Evolutionary conservation across 2,113 vertebrate genomes (phyloP).

Genomic region (Galbula dea): DNA sequence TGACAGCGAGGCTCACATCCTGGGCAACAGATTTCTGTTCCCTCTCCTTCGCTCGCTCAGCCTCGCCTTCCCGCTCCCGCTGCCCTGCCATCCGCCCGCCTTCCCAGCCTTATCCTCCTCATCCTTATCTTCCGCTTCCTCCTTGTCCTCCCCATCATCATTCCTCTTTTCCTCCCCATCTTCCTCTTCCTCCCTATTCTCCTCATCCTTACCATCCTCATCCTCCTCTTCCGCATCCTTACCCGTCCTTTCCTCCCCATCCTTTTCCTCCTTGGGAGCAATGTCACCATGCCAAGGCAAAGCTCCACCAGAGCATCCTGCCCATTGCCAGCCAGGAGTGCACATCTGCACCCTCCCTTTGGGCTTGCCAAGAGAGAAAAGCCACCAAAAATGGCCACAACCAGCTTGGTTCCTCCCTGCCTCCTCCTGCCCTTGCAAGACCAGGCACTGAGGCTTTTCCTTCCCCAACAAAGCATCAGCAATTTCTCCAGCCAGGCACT

Average conservation of each 20-base stretch:
- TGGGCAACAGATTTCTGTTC: background rate
- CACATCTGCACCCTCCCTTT: background rate
- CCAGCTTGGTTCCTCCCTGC: background rate
- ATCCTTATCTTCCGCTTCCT: background rate
- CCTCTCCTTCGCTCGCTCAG: background rate
- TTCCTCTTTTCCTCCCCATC: background rate
- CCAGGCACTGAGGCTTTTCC: background rate
- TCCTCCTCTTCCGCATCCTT: no score
- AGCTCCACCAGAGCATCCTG: no score
- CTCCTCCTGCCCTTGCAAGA: background rate
- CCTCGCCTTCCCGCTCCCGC: conserved; percentile 19
- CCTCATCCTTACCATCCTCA: no score
- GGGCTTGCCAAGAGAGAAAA: background rate
- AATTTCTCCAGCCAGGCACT: background rate
- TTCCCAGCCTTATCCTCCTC: background rate
- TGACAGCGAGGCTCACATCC: conserved; percentile 34
- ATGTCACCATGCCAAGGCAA: no score
- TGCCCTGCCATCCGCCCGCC: background rate
- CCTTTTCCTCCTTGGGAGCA: no score
- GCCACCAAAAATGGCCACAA: background rate
- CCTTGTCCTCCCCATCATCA: background rate
- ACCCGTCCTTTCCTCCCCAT: no score
- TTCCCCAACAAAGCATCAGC: background rate
- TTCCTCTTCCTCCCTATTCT: no score
- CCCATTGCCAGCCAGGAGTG: rapidly evolving